Evolutionary conservation across 2,797 vertebrate genomes (phyloP).

Genomic region (Triplophysa bombifrons): DNA sequence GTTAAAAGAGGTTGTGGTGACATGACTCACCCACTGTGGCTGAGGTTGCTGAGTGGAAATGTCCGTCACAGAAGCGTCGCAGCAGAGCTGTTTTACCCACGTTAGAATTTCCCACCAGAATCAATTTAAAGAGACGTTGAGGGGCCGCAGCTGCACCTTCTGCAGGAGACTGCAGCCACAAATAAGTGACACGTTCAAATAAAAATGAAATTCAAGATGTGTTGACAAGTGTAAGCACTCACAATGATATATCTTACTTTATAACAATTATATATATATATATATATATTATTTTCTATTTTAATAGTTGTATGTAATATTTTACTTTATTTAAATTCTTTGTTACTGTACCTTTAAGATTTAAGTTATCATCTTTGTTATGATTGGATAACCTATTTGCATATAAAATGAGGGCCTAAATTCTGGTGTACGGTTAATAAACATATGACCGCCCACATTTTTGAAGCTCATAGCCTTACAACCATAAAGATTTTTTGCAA

Average conservation of each 20-base stretch:
- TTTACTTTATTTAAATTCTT: background rate
- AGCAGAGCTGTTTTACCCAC: constrained; percentile 95
- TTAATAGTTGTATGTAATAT: no score
- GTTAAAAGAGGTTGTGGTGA: background rate
- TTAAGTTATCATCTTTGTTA: background rate
- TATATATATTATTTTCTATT: no score
- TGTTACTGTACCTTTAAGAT: background rate
- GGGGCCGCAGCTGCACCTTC: constrained; percentile 71
- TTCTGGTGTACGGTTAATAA: no score
- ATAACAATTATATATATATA: no score
- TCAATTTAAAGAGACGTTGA: constrained; percentile 89
- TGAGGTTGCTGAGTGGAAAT: constrained; percentile 79
- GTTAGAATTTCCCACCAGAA: constrained; percentile 90
- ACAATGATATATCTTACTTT: no score
- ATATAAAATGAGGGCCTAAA: background rate
- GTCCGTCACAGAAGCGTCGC: constrained; percentile 85
- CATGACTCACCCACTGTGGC: constrained; percentile 88
- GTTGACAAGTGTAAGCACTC: background rate
- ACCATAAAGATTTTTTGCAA: no score
- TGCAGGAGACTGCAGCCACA: constrained; percentile 63
- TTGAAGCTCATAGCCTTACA: no score
- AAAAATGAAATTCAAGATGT: background rate
- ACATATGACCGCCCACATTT: no score
- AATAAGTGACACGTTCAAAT: constrained; percentile 4
- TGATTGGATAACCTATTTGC: background rate